Evolutionary conservation across 2,113 vertebrate species (phyloP).

Genomic region (Vulpes lagopus): DNA sequence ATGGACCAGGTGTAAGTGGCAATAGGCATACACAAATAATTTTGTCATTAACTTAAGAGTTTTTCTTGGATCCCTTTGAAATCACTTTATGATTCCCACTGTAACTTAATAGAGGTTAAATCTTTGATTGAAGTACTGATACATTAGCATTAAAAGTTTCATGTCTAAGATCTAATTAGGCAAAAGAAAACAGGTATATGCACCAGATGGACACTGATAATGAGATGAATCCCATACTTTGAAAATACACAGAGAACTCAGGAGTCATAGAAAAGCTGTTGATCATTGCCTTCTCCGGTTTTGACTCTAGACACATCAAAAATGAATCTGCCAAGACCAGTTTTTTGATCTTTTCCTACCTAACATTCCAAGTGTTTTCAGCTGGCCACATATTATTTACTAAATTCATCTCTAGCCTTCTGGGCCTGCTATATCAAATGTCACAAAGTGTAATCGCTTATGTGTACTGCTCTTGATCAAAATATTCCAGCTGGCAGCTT

Average conservation of each 20-base stretch:
- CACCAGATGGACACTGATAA: neutral
- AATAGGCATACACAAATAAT: neutral
- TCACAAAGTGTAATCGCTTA: slow-evolving; percentile 68
- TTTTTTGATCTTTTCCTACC: slow-evolving; percentile 56
- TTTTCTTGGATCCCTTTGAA: neutral
- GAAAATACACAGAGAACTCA: neutral
- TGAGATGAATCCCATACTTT: neutral
- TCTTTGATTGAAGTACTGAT: neutral
- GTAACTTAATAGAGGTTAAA: neutral
- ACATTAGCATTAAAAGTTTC: neutral
- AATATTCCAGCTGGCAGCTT: slow-evolving; percentile 72
- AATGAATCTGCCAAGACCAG: slow-evolving; percentile 54
- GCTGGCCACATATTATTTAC: slow-evolving; percentile 27
- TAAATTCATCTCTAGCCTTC: slow-evolving; percentile 68
- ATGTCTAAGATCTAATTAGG: neutral
- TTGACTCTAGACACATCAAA: neutral
- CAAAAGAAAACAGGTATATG: neutral
- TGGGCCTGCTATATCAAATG: slow-evolving; percentile 41
- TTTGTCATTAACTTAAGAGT: neutral
- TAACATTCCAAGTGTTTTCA: slow-evolving; percentile 58
- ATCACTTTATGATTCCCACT: neutral
- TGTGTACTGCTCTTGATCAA: slow-evolving; percentile 67
- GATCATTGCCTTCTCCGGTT: neutral
- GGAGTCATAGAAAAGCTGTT: neutral
- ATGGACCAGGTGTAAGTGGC: neutral